Evolutionary conservation across 2,888 invertebrate species (phyloP).

Genomic region (Liopterus haemorrhoidalis): DNA sequence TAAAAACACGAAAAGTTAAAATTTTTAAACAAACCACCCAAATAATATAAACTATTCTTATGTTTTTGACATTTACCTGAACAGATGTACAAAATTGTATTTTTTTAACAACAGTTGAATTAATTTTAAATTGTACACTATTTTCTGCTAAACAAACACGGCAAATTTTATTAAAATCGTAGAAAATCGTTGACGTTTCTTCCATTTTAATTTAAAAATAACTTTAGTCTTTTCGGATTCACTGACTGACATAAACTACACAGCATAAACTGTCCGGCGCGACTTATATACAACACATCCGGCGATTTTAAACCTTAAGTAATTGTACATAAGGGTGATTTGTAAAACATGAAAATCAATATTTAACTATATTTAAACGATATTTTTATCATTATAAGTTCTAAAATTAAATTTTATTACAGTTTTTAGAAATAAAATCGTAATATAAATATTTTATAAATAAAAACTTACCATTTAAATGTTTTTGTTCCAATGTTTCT

Average conservation of each 20-base stretch:
- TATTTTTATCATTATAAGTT: no score
- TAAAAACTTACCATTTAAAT: no score
- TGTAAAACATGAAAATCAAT: no score
- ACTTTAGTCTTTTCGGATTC: constrained; percentile 15
- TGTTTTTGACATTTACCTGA: constrained; percentile 18
- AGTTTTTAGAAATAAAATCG: no score
- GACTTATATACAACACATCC: constrained; percentile 12
- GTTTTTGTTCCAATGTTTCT: no score
- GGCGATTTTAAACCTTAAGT: no score
- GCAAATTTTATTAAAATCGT: constrained; percentile 24
- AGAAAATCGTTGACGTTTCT: constrained; percentile 1
- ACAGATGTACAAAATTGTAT: constrained; percentile 19
- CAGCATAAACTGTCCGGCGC: not conserved
- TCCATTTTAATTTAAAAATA: constrained; percentile 11
- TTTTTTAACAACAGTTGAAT: constrained; percentile 11
- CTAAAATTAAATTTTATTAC: no score
- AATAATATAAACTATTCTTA: constrained; percentile 9
- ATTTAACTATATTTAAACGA: no score
- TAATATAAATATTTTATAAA: no score
- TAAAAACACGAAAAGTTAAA: no score
- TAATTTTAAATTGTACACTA: constrained; percentile 17
- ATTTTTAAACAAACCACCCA: not conserved
- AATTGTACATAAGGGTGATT: no score
- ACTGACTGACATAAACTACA: not conserved
- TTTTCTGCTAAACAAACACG: constrained; percentile 23